Evolutionary conservation across 2,797 vertebrate genomes (phyloP).

Genomic region (Adrianichthys oophorus): DNA sequence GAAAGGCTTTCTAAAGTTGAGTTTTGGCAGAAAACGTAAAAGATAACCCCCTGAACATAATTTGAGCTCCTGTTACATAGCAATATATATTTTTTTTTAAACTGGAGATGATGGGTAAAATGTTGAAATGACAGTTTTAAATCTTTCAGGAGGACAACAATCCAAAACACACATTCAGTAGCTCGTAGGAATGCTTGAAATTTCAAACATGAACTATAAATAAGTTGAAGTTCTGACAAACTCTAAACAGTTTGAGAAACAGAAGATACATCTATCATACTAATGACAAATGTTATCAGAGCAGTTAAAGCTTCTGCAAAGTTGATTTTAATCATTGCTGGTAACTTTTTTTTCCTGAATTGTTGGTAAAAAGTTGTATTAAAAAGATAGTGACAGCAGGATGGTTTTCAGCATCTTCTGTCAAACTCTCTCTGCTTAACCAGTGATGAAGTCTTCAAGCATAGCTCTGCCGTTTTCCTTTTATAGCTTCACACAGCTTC

Average conservation of each 20-base stretch:
- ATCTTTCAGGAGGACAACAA: not conserved
- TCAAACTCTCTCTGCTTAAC: not conserved
- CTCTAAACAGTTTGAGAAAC: too few relatives aligned
- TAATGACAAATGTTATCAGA: not conserved
- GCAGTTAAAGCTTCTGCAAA: not conserved
- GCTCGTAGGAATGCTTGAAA: not conserved
- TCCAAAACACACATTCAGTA: not conserved
- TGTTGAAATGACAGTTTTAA: not conserved
- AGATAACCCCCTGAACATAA: too few relatives aligned
- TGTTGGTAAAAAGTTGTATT: too few relatives aligned
- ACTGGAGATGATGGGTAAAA: too few relatives aligned
- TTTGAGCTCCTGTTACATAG: too few relatives aligned
- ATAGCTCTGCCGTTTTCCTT: conserved; percentile 12
- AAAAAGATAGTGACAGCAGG: not conserved
- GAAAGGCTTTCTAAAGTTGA: too few relatives aligned
- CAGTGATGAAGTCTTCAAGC: not conserved
- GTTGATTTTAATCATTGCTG: not conserved
- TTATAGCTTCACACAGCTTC: conserved; percentile 15
- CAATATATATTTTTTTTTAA: too few relatives aligned
- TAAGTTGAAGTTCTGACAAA: not conserved
- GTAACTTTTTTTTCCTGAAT: too few relatives aligned
- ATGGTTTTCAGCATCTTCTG: not conserved
- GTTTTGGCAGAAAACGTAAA: too few relatives aligned
- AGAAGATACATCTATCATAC: not conserved
- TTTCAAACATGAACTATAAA: not conserved